Percentiles rank a stretch among this genome's conserved stretches.
These are phyloP conservation scores for Drosophila nigricruria DNA, from an alignment of 2,888 invertebrate species.

Conservation along the genomic window DNA sequence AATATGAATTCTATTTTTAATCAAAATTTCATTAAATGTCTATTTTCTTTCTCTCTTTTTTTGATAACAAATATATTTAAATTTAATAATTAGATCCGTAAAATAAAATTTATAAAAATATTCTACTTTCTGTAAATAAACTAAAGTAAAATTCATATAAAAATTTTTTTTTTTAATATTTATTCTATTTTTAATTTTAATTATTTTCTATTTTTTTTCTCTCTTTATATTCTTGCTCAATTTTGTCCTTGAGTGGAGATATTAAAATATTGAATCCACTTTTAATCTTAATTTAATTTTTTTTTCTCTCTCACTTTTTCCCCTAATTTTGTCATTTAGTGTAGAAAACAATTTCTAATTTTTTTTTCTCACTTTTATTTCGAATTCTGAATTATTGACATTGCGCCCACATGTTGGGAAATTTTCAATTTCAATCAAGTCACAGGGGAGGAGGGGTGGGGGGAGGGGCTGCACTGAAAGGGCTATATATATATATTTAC, in stretches of 20 bases:
- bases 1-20: too few relatives aligned
- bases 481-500: neutral
- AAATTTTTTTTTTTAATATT: too few relatives aligned
- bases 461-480: neutral
- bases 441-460: too few relatives aligned
- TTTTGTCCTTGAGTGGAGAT: too few relatives aligned
- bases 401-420: conserved; percentile 61
- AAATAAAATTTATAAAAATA: too few relatives aligned
- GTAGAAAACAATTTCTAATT: conserved; percentile 21
- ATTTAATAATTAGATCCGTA: too few relatives aligned
- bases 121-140: neutral
- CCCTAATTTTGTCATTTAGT: conserved; percentile 20
- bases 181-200: neutral
- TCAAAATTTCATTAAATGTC: too few relatives aligned
- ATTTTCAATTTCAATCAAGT: conserved; percentile 42
- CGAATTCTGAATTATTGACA: conserved; percentile 50
- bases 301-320: neutral
- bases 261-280: too few relatives aligned
- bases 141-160: too few relatives aligned
- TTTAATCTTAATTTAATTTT: neutral
- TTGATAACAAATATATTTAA: too few relatives aligned
- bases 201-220: neutral
- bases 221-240: too few relatives aligned
- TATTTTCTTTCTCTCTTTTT: too few relatives aligned
- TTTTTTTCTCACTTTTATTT: conserved; percentile 23